phyloP scores from a whole-genome alignment of 2,888 invertebrate genomes.

The Brachypterus glaber region DNA sequence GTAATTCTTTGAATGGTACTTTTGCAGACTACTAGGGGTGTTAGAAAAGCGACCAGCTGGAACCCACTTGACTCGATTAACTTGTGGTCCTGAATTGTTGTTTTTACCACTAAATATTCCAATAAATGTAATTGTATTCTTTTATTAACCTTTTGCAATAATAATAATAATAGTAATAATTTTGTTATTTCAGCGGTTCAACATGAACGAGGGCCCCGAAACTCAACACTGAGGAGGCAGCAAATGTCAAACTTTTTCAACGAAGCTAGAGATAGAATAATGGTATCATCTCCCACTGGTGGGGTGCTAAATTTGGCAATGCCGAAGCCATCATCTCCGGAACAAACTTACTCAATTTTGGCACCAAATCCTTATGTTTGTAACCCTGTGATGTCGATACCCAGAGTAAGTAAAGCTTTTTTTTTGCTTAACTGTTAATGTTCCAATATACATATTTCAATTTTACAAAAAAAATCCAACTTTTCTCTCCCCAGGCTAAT shows the following conservation, averaged over 20 bases:
- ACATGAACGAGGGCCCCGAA: slow-evolving; percentile 94
- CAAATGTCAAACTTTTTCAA: slow-evolving; percentile 82
- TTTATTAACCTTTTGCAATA: too few species aligned
- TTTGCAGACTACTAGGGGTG: too few species aligned
- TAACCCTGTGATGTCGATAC: slow-evolving; percentile 20
- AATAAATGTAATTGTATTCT: too few species aligned
- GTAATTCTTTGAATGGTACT: too few species aligned
- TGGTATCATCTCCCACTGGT: slow-evolving; percentile 32
- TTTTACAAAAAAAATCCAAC: neutral
- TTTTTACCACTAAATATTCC: too few species aligned
- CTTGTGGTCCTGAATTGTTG: too few species aligned
- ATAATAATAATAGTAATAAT: too few species aligned
- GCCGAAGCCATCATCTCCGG: slow-evolving; percentile 34
- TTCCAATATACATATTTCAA: too few species aligned
- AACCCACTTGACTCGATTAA: too few species aligned
- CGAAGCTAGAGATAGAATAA: slow-evolving; percentile 43
- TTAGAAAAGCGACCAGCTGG: too few species aligned
- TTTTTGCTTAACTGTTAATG: too few species aligned
- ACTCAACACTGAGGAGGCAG: slow-evolving; percentile 87
- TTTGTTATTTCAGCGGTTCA: slow-evolving; percentile 74
- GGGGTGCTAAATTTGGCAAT: slow-evolving; percentile 45
- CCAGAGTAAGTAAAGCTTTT: slow-evolving; percentile 26
- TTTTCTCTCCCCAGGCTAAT: too few species aligned
- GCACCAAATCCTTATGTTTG: slow-evolving; percentile 20
- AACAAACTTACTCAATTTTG: slow-evolving; percentile 21